Evolutionary conservation across 2,888 invertebrate genomes (phyloP).

Genomic region (Catocala fraxini): DNA sequence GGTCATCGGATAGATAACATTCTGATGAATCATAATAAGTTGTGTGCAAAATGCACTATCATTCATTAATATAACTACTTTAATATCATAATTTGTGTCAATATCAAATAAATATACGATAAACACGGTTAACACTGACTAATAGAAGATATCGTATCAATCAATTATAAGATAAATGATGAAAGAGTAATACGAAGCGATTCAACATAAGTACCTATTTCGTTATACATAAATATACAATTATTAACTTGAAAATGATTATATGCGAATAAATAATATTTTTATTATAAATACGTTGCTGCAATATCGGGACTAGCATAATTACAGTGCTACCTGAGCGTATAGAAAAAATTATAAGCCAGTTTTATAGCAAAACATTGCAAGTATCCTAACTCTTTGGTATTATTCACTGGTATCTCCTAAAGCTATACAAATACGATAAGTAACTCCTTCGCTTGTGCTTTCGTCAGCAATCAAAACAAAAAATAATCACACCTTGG

Average conservation of each 20-base stretch:
- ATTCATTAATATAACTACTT: slow-evolving; percentile 44
- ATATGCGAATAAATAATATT: slow-evolving; percentile 73
- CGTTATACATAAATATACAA: slow-evolving; percentile 54
- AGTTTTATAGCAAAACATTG: slow-evolving; percentile 59
- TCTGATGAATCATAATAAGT: slow-evolving; percentile 50
- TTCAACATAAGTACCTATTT: slow-evolving; percentile 58
- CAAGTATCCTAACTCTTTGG: slow-evolving; percentile 78
- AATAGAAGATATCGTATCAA: slow-evolving; percentile 59
- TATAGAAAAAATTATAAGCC: slow-evolving; percentile 64
- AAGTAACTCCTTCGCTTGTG: slow-evolving; percentile 68
- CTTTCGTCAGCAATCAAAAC: slow-evolving; percentile 58
- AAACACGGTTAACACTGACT: slow-evolving; percentile 59
- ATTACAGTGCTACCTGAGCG: slow-evolving; percentile 66
- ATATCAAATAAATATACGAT: slow-evolving; percentile 53
- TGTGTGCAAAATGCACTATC: slow-evolving; percentile 53
- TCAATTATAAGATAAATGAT: slow-evolving; percentile 63
- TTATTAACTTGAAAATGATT: slow-evolving; percentile 59
- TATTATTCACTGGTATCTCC: slow-evolving; percentile 77
- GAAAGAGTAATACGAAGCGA: slow-evolving; percentile 64
- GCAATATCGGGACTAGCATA: slow-evolving; percentile 80
- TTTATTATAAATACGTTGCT: slow-evolving; percentile 69
- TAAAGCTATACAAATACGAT: slow-evolving; percentile 68
- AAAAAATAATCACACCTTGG: slow-evolving; percentile 55
- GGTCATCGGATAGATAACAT: slow-evolving; percentile 48
- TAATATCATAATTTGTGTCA: slow-evolving; percentile 66